Evolutionary conservation across 1,140 invertebrate species (phyloP).

Genomic region (Bradynema listronoti): DNA sequence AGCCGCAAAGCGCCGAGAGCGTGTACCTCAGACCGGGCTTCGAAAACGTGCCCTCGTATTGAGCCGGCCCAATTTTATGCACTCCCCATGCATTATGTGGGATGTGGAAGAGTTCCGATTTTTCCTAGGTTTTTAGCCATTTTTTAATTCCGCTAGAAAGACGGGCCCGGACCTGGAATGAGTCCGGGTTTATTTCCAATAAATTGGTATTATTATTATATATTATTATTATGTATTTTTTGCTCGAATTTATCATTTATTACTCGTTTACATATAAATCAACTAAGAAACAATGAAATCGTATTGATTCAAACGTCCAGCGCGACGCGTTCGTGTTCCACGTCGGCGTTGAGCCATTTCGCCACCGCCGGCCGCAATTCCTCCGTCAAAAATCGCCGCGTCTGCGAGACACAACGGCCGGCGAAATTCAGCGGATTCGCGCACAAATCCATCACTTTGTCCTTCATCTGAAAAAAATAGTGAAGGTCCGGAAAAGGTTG

Average conservation of each 20-base stretch:
- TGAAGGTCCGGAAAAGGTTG: not conserved
- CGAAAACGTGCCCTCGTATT: constrained; percentile 57
- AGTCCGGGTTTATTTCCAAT: no score
- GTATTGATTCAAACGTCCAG: constrained; percentile 12
- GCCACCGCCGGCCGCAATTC: constrained; percentile 44
- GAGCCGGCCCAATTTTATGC: no score
- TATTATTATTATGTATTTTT: no score
- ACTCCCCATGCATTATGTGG: no score
- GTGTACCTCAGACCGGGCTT: constrained; percentile 53
- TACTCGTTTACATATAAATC: no score
- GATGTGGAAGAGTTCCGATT: no score
- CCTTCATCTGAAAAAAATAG: constrained; percentile 36
- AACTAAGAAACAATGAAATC: no score
- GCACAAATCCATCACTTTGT: constrained; percentile 38
- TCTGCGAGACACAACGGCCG: constrained; percentile 44
- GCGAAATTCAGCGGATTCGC: constrained; percentile 42
- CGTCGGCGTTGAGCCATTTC: not conserved
- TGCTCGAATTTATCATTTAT: no score
- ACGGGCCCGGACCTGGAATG: no score
- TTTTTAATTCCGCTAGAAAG: no score
- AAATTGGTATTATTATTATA: no score
- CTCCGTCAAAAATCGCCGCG: constrained; percentile 34
- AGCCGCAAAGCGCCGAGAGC: constrained; percentile 40
- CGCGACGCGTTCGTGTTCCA: not conserved
- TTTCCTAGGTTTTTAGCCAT: no score